These are phyloP conservation scores for Poeciliopsis infans DNA, from an alignment of 2,797 vertebrate species.

Conservation along the genomic window DNA sequence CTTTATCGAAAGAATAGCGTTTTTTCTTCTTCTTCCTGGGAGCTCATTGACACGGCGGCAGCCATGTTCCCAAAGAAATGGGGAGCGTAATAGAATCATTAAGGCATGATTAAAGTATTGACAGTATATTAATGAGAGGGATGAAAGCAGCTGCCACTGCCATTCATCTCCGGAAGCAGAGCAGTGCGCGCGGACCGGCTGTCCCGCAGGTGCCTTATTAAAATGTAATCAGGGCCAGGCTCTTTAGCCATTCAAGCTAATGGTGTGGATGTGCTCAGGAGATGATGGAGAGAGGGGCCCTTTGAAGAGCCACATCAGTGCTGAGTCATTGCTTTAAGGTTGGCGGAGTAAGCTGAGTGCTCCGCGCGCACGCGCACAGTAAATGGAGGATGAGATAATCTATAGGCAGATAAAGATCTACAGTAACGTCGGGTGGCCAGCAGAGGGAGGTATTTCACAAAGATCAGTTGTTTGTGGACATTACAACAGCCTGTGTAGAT, in stretches of 20 bases:
- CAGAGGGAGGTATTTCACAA: constrained; percentile 61
- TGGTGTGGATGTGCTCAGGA: constrained; percentile 52
- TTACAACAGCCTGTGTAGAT: neutral
- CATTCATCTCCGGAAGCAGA: constrained; percentile 66
- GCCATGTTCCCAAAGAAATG: constrained; percentile 25
- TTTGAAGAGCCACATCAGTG: constrained; percentile 59
- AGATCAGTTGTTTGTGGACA: neutral
- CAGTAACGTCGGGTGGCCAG: constrained; percentile 43
- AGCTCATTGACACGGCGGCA: constrained; percentile 12
- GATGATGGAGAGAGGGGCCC: constrained; percentile 48
- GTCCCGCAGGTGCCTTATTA: constrained; percentile 76
- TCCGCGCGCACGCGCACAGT: constrained; percentile 51
- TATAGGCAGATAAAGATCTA: constrained; percentile 45
- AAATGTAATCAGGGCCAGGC: constrained; percentile 63
- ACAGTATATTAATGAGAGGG: constrained; percentile 72
- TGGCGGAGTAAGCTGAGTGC: constrained; percentile 17
- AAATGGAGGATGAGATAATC: constrained; percentile 67
- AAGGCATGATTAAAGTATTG: constrained; percentile 70
- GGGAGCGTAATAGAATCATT: constrained; percentile 59
- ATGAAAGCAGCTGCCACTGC: constrained; percentile 65
- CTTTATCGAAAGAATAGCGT: constrained; percentile 19
- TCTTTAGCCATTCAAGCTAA: constrained; percentile 57
- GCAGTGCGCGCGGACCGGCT: constrained; percentile 46
- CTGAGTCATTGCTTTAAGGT: constrained; percentile 40
- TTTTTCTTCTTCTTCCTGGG: neutral